These are phyloP conservation scores for Chionis minor DNA, from an alignment of 2,113 vertebrate genomes.

Conservation along the genomic window DNA sequence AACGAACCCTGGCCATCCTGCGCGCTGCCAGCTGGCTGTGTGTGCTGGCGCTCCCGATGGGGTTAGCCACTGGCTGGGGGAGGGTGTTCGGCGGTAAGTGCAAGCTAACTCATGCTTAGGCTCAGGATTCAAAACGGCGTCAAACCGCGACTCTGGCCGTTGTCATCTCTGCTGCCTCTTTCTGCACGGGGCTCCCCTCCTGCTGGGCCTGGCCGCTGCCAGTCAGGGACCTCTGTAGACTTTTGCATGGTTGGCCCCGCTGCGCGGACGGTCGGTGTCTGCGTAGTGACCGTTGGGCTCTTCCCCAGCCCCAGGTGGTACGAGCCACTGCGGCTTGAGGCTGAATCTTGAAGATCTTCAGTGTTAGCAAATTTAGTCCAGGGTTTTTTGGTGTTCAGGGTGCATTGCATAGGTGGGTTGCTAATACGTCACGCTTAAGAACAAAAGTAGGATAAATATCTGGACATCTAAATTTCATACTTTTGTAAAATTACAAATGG, in stretches of 20 bases:
- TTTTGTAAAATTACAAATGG: background rate
- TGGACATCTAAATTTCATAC: background rate
- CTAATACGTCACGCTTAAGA: background rate
- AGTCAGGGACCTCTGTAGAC: background rate
- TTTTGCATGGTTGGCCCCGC: rapidly evolving
- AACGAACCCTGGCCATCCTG: background rate
- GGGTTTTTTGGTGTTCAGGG: background rate
- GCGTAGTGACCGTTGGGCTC: rapidly evolving
- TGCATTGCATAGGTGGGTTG: background rate
- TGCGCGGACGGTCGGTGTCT: rapidly evolving
- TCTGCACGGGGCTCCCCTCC: background rate
- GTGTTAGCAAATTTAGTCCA: background rate
- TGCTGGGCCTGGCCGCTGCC: rapidly evolving
- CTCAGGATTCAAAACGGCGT: too few species aligned
- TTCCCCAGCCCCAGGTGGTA: background rate
- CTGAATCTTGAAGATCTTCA: background rate
- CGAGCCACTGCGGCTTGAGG: rapidly evolving
- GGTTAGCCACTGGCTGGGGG: background rate
- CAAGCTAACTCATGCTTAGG: background rate
- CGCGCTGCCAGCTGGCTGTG: background rate
- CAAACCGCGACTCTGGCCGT: too few species aligned
- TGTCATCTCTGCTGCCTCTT: too few species aligned
- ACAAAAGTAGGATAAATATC: background rate
- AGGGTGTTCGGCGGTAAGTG: background rate
- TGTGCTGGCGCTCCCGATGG: too few species aligned